These are phyloP conservation scores for Temnothorax ravouxi DNA, from an alignment of 2,888 invertebrate species.

Conservation along the genomic window DNA sequence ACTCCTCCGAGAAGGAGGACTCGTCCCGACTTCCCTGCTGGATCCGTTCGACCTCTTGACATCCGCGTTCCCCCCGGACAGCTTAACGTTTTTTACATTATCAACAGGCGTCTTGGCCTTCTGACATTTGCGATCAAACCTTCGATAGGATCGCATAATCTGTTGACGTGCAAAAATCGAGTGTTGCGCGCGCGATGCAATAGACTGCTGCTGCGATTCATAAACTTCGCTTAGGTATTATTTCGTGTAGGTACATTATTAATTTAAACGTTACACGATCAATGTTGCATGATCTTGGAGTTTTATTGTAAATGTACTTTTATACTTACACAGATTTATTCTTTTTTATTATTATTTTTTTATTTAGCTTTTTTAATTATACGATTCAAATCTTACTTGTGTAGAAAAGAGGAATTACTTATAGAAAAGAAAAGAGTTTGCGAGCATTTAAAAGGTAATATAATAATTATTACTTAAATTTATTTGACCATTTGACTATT, in stretches of 20 bases:
- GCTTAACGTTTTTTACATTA: slow-evolving; percentile 43
- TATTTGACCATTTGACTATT: background rate
- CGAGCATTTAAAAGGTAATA: background rate
- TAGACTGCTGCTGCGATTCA: slow-evolving; percentile 13
- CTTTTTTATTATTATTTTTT: background rate
- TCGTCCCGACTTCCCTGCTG: slow-evolving; percentile 20
- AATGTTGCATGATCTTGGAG: background rate
- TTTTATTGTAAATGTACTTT: background rate
- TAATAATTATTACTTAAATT: background rate
- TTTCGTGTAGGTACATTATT: slow-evolving; percentile 23
- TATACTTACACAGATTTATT: background rate
- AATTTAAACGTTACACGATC: background rate
- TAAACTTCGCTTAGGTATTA: slow-evolving; percentile 23
- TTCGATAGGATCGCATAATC: slow-evolving; percentile 47
- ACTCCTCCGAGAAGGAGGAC: slow-evolving; percentile 46
- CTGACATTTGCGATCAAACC: slow-evolving; percentile 51
- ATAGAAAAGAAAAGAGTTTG: background rate
- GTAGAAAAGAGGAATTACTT: background rate
- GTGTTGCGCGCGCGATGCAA: slow-evolving; percentile 19
- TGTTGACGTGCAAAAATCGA: slow-evolving; percentile 23
- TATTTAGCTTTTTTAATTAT: background rate
- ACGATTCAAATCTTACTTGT: background rate
- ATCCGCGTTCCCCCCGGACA: slow-evolving; percentile 23
- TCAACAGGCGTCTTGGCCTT: slow-evolving; percentile 45
- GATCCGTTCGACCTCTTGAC: slow-evolving; percentile 53